Evolutionary conservation across 2,888 invertebrate genomes (phyloP), one percentile per base, ranked within the genome.

Genomic region (Eledone cirrhosa): DNA sequence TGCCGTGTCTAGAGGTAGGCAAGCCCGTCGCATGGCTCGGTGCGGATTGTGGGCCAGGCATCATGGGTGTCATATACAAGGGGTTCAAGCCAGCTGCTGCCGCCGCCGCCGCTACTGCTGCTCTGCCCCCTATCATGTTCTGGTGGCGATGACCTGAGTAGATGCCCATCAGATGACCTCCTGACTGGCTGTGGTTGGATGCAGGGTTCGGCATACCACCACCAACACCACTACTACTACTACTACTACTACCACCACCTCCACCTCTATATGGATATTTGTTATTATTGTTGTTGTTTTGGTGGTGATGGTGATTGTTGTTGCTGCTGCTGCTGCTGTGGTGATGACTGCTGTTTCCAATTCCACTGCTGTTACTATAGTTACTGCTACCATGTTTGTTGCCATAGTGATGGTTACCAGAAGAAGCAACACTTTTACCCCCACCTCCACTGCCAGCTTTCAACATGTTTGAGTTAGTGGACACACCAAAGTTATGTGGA

Each of bases 1-100:
- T 82, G 31, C 83, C 83, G 14, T 84, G 84, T 41, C 84, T 80
- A 14, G 83, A 85, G 24, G 85, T 82, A 65, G 79, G 78, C 24
- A 80, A 33, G 75, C 81, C 65, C 48, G 27, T 79, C 67, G 19
- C 80, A 79, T 41, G 80, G 75, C 29, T 80, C 67, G 41, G 80
- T 65, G 19, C 77, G 72, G 7, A 48, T 79, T 0, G 78, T 59
- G 27, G 77, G 63, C 19, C 31, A n/a, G 29, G n/a, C 69, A 72
- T 82, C 81, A 81, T 79, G 33, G 80, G 80, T 14, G 81, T 80
- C 75, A 81, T 79, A 75, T 82, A 79, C 83, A 83, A 80, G 22
- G 77, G 80, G 79, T 80, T 81, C 78, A 78, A 81, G 4, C 81
- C 81, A 31, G 69, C 41, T 33, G 22, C 69, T 41, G 33, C 33